These are phyloP conservation scores for Gila orcuttii DNA, from an alignment of 2,113 vertebrate species.

Conservation along the genomic window DNA sequence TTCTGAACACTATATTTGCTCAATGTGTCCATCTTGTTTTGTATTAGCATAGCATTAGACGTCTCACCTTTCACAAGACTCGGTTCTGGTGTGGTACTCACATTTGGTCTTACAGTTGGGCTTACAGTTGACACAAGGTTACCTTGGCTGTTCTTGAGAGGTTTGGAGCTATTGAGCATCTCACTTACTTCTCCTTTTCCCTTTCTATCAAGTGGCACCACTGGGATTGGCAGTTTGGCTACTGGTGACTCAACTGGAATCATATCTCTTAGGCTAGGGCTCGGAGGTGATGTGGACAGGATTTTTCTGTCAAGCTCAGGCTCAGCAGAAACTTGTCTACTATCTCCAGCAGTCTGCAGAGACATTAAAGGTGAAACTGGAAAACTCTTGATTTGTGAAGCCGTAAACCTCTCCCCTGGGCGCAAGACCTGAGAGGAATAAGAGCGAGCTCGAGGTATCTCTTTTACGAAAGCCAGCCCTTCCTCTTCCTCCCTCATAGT, in stretches of 20 bases:
- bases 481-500: conserved; percentile 72
- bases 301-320: neutral
- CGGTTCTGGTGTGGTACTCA: neutral
- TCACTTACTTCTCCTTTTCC: conserved; percentile 53
- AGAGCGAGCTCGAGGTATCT: conserved; percentile 58
- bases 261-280: conserved; percentile 38
- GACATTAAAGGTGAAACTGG: conserved; percentile 16
- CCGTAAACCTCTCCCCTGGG: conserved; percentile 29
- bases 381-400: conserved; percentile 25
- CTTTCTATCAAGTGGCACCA: conserved; percentile 35
- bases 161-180: conserved; percentile 19
- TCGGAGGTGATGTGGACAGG: neutral
- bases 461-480: conserved; percentile 52
- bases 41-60: neutral
- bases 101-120: neutral
- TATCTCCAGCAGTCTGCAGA: conserved; percentile 7
- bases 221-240: conserved; percentile 51
- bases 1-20: conserved; percentile 15
- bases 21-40: conserved; percentile 48
- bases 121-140: neutral
- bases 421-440: conserved; percentile 54
- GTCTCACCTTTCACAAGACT: conserved; percentile 16
- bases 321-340: neutral
- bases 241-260: conserved; percentile 8
- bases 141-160: conserved; percentile 18